These are phyloP conservation scores for Syngnathus rostellatus DNA, from an alignment of 2,797 vertebrate species.

Conservation along the genomic window DNA sequence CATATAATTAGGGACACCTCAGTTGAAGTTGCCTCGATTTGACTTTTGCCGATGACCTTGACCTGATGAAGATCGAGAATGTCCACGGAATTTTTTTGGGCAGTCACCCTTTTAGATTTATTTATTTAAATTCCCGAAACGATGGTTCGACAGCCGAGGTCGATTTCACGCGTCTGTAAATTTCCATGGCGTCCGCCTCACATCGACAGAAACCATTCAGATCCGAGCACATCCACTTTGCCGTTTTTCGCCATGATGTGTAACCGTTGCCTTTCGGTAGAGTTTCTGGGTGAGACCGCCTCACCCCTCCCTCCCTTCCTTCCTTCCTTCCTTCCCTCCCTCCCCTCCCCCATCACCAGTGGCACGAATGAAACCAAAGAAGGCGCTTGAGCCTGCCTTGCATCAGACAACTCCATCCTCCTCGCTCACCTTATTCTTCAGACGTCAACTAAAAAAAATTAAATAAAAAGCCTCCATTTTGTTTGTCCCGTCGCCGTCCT, in stretches of 20 bases:
- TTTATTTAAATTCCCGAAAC: too few relatives aligned
- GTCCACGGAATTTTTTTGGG: too few relatives aligned
- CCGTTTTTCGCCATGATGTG: not conserved
- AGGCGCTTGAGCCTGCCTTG: slow-evolving; percentile 38
- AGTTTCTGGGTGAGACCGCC: not conserved
- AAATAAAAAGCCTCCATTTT: slow-evolving; percentile 63
- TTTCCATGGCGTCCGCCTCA: not conserved
- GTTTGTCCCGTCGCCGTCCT: slow-evolving; percentile 36
- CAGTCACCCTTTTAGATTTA: too few relatives aligned
- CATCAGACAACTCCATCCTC: slow-evolving; percentile 48
- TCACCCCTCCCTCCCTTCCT: too few relatives aligned
- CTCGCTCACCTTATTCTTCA: slow-evolving; percentile 25
- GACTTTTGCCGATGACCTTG: too few relatives aligned
- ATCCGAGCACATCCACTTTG: not conserved
- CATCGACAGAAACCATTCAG: not conserved
- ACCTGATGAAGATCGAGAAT: too few relatives aligned
- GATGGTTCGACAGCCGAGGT: not conserved
- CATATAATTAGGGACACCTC: too few relatives aligned
- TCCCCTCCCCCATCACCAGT: not conserved
- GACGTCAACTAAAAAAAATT: slow-evolving; percentile 42
- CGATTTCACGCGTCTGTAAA: not conserved
- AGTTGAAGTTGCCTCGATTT: too few relatives aligned
- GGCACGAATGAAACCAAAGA: not conserved
- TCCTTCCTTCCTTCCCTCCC: not conserved
- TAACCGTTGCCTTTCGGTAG: not conserved